Evolutionary conservation across 2,888 invertebrate species (phyloP).

Genomic region (Alitta virens): DNA sequence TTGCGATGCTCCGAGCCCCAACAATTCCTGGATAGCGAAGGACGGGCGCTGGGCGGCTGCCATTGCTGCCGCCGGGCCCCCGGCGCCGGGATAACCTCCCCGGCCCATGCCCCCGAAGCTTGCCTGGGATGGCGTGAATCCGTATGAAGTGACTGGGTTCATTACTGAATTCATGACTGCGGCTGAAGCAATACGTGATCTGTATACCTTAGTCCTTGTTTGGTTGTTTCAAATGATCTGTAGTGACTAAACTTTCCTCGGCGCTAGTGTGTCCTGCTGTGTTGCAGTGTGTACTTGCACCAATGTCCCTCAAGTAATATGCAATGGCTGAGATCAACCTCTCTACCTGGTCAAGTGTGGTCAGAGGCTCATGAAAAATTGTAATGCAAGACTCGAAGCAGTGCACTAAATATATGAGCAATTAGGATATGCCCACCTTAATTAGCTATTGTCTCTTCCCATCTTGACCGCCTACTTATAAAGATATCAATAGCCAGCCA

Average conservation of each 20-base stretch:
- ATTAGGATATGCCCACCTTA: slow-evolving; percentile 1
- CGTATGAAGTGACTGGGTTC: slow-evolving; percentile 12
- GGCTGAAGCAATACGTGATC: too few relatives aligned
- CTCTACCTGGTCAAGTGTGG: too few relatives aligned
- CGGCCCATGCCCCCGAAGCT: slow-evolving; percentile 1
- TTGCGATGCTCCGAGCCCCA: slow-evolving; percentile 10
- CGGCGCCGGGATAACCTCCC: slow-evolving; percentile 2
- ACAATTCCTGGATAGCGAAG: slow-evolving; percentile 14
- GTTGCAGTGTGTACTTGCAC: too few relatives aligned
- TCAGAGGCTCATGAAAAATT: too few relatives aligned
- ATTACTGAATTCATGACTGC: slow-evolving; percentile 17
- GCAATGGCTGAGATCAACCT: too few relatives aligned
- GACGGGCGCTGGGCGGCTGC: slow-evolving; percentile 11
- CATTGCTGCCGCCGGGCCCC: neutral
- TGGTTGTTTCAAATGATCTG: too few relatives aligned
- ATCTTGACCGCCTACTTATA: slow-evolving; percentile 13
- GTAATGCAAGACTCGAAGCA: too few relatives aligned
- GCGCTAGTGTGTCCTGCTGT: too few relatives aligned
- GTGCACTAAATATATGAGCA: too few relatives aligned
- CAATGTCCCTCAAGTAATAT: too few relatives aligned
- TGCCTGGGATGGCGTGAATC: slow-evolving; percentile 12
- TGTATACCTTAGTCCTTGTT: too few relatives aligned
- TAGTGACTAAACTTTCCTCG: too few relatives aligned
- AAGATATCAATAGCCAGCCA: slow-evolving; percentile 3
- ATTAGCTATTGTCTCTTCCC: slow-evolving; percentile 16